Conservation (phyloP, 2,797 vertebrate species). For the Psittacula echo region DNA sequence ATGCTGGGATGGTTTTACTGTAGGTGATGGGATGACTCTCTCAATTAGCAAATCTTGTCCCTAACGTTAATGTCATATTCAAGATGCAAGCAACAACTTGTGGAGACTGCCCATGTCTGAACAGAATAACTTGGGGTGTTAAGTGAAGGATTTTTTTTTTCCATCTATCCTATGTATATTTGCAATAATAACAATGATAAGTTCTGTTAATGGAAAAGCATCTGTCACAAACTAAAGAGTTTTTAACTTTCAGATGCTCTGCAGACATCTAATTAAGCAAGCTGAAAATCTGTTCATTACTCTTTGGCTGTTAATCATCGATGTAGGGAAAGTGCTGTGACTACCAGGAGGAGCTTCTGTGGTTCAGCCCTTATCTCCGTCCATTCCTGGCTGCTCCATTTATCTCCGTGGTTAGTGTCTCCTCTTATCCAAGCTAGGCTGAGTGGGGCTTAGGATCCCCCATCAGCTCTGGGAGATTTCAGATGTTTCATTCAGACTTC, state of each 20-base stretch:
- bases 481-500: not conserved
- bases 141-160: not conserved
- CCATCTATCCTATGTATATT: not conserved
- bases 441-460: not conserved
- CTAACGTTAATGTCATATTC: not conserved
- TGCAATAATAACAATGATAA: not conserved
- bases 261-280: slow-evolving; percentile 13
- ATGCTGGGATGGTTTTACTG: not conserved
- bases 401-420: not conserved
- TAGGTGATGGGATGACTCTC: not conserved
- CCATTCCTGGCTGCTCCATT: not conserved
- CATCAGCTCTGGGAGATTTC: not conserved
- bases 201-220: not conserved
- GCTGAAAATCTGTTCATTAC: slow-evolving; percentile 13
- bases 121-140: not conserved
- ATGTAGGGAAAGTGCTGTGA: not conserved
- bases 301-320: not conserved
- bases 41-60: not conserved
- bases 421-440: not conserved
- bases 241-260: not conserved
- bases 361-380: not conserved
- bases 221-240: not conserved
- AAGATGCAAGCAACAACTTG: not conserved
- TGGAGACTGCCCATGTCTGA: not conserved
- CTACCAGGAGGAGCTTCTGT: not conserved